phyloP scores from a whole-genome alignment of 2,113 vertebrate genomes.

The Equus quagga region DNA sequence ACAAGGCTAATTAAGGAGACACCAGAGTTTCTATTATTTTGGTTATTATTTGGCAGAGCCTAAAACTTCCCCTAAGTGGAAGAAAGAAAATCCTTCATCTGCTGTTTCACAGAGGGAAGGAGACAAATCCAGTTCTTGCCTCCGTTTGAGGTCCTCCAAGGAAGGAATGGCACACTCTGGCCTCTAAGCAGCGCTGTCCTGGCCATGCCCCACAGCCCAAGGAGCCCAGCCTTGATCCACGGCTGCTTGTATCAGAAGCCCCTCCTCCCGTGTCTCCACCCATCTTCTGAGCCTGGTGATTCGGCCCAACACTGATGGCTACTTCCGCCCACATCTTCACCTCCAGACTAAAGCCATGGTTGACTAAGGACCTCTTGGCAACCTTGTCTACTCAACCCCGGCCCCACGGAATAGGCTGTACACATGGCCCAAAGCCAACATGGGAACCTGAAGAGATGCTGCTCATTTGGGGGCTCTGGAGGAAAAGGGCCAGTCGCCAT shows the following conservation, averaged over 20 bases:
- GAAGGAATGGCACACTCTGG: not conserved
- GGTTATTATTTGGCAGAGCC: no score
- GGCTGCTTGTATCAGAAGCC: fast-evolving
- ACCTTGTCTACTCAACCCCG: no score
- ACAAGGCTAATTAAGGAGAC: not conserved
- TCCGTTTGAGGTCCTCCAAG: not conserved
- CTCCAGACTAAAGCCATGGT: not conserved
- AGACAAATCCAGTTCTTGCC: fast-evolving
- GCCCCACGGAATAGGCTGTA: fast-evolving
- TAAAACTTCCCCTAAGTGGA: no score
- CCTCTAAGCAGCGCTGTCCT: fast-evolving
- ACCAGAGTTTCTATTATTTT: fast-evolving
- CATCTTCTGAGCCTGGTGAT: no score
- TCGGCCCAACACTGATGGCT: not conserved
- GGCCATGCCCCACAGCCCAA: fast-evolving
- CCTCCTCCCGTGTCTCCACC: no score
- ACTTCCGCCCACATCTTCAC: no score
- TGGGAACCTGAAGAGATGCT: fast-evolving
- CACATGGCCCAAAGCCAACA: fast-evolving
- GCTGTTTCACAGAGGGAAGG: fast-evolving
- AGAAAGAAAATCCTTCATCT: not conserved
- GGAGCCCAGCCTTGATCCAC: fast-evolving
- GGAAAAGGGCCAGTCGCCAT: fast-evolving
- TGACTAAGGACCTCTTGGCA: no score
- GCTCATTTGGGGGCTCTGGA: not conserved